Evolutionary conservation across 2,113 vertebrate genomes (phyloP).

Genomic region (Bubo blakistoni): DNA sequence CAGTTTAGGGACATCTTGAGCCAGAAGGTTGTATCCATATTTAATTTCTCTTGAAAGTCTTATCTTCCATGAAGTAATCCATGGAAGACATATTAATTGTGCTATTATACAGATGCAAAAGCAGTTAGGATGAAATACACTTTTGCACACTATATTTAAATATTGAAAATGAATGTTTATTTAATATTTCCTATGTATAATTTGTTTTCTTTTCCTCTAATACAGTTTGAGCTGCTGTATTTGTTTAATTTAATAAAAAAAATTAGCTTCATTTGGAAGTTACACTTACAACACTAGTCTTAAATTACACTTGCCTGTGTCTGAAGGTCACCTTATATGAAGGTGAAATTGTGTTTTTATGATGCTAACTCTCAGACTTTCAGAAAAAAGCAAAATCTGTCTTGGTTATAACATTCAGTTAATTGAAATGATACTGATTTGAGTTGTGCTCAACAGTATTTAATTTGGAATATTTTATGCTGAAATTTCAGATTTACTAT

Average conservation of each 20-base stretch:
- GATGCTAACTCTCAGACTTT: background rate
- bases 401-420: background rate
- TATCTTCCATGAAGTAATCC: conserved; percentile 9
- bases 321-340: background rate
- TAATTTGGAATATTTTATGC: background rate
- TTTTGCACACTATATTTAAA: background rate
- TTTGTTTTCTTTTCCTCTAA: background rate
- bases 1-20: conserved; percentile 19
- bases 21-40: conserved; percentile 35
- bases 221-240: background rate
- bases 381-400: background rate
- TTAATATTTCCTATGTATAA: background rate
- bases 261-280: background rate
- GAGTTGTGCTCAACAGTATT: background rate
- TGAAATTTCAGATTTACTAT: background rate
- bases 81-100: background rate
- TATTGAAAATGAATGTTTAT: background rate
- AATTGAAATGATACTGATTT: background rate
- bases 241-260: background rate
- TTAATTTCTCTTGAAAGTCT: conserved; percentile 21
- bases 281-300: background rate
- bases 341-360: background rate
- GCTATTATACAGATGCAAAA: background rate
- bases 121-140: background rate
- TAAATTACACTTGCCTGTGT: background rate